phyloP scores from a whole-genome alignment of 2,888 invertebrate species.

The Blera fallax region DNA sequence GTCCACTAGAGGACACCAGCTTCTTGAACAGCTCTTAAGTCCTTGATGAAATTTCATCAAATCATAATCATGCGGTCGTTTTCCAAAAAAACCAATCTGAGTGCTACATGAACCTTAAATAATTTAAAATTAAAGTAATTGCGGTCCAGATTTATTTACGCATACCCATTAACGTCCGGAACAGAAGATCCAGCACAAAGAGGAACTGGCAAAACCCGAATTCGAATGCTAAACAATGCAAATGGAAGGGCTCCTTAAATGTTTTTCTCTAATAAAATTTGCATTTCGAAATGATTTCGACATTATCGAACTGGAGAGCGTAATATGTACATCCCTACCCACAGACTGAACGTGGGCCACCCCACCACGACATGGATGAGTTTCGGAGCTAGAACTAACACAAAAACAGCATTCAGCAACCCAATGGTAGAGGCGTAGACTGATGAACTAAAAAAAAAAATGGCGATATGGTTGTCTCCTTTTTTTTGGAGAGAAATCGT shows the following conservation, averaged over 20 bases:
- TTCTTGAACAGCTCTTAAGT: neutral
- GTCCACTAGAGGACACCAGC: neutral
- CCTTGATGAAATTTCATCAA: constrained; percentile 19
- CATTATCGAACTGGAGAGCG: constrained; percentile 62
- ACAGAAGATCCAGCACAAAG: neutral
- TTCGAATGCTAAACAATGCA: constrained; percentile 52
- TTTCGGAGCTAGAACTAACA: neutral
- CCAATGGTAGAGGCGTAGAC: neutral
- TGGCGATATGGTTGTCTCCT: constrained; percentile 42
- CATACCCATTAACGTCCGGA: constrained; percentile 4
- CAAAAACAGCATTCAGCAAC: neutral
- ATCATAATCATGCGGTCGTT: constrained; percentile 36
- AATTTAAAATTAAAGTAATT: constrained; percentile 70
- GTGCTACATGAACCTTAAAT: constrained; percentile 57
- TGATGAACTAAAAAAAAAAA: constrained; percentile 40
- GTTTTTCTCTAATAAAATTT: constrained; percentile 67
- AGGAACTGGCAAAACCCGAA: neutral
- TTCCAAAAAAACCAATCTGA: constrained; percentile 37
- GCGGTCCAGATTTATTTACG: constrained; percentile 50
- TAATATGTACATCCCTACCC: constrained; percentile 34
- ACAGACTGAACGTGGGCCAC: neutral
- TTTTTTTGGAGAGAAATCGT: constrained; percentile 26
- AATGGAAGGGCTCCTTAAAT: constrained; percentile 58
- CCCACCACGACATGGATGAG: neutral
- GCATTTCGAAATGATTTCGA: constrained; percentile 68